Percentiles rank a stretch among this genome's conserved stretches.
These are phyloP conservation scores for Cyprinella venusta DNA, from an alignment of 2,797 vertebrate genomes.

Conservation along the genomic window DNA sequence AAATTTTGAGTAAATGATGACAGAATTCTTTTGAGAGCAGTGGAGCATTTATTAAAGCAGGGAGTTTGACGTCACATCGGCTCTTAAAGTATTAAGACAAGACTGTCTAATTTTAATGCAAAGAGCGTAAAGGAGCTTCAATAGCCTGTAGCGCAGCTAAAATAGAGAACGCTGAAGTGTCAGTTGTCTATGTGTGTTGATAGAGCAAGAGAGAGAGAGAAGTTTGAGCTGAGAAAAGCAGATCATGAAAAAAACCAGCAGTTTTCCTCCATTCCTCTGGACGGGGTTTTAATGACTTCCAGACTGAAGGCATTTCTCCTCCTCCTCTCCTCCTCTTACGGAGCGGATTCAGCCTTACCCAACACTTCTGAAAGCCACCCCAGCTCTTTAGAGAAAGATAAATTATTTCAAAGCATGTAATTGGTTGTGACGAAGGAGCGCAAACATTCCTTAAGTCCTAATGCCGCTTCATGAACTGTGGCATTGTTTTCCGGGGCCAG, in stretches of 20 bases:
- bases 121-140: constrained; percentile 10
- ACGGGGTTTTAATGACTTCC: constrained; percentile 78
- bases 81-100: constrained; percentile 14
- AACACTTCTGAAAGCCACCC: constrained; percentile 46
- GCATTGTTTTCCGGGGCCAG: constrained; percentile 64
- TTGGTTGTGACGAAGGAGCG: constrained; percentile 61
- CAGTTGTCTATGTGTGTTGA: constrained; percentile 20
- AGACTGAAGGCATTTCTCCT: constrained; percentile 64
- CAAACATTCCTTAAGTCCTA: constrained; percentile 57
- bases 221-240: constrained; percentile 51
- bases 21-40: neutral
- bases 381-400: constrained; percentile 59
- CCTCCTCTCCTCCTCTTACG: constrained; percentile 45
- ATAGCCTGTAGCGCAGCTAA: neutral
- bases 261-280: constrained; percentile 73
- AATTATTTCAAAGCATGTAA: constrained; percentile 68
- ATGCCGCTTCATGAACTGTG: constrained; percentile 62
- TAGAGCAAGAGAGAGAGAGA: constrained; percentile 21
- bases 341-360: constrained; percentile 38
- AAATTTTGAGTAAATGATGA: neutral
- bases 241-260: constrained; percentile 41
- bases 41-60: constrained; percentile 33
- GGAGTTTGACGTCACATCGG: neutral
- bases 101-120: constrained; percentile 3
- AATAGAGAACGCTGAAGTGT: neutral